Conservation (phyloP, 1,140 invertebrate genomes). For the Pentalonia nigronervosa region DNA sequence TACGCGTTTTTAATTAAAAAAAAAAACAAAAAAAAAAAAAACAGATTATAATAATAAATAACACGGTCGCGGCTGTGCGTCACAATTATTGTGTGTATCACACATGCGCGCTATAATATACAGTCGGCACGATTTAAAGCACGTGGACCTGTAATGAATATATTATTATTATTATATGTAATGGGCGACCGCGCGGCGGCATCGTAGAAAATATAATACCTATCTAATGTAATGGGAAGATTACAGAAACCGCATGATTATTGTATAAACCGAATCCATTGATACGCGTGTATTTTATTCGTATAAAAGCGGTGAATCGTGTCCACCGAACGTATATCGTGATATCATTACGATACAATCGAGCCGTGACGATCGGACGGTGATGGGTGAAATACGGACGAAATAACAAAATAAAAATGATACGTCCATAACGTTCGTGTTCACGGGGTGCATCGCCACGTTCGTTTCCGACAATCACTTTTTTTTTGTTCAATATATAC, state of each 20-base stretch:
- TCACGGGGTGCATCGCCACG: not conserved
- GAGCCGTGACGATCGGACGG: not conserved
- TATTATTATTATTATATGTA: no score
- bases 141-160: not conserved
- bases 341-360: not conserved
- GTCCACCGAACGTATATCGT: not conserved
- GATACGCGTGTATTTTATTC: not conserved
- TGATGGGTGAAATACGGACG: not conserved
- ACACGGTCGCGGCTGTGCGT: not conserved
- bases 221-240: not conserved
- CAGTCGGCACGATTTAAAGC: not conserved
- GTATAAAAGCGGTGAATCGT: not conserved
- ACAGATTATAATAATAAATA: not conserved
- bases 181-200: not conserved
- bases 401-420: not conserved
- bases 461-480: not conserved
- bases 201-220: not conserved
- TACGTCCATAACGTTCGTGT: not conserved
- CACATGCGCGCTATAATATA: not conserved
- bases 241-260: not conserved
- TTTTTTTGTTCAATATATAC: not conserved
- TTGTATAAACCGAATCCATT: not conserved
- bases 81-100: not conserved
- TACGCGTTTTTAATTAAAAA: not conserved
- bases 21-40: not conserved